Percentiles rank a stretch among this genome's conserved stretches.
Evolutionary conservation across 2,888 invertebrate species (phyloP).

Genomic region (Leucania comma): DNA sequence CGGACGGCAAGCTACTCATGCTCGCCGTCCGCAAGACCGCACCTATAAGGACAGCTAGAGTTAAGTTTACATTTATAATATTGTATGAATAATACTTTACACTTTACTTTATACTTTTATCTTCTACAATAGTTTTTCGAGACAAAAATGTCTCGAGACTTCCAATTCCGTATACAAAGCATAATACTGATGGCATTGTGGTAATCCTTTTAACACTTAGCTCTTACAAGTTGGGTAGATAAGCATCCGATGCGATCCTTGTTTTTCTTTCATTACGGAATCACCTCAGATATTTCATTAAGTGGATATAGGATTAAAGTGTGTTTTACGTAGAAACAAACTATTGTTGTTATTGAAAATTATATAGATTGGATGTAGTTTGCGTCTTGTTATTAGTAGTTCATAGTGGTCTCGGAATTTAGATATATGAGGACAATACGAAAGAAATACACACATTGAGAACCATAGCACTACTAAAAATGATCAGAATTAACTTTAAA

Average conservation of each 20-base stretch:
- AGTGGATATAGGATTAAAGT: conserved; percentile 12
- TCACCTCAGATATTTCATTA: conserved; percentile 49
- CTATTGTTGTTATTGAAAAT: conserved; percentile 2
- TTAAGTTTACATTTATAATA: no score
- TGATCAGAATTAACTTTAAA: no score
- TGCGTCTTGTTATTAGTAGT: no score
- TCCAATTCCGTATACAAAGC: conserved; percentile 37
- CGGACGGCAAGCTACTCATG: no score
- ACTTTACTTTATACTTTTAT: no score
- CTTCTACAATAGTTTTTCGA: conserved; percentile 18
- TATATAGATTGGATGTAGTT: neutral
- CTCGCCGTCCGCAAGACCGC: no score
- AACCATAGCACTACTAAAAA: no score
- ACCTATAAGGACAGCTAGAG: no score
- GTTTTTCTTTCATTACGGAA: conserved; percentile 56
- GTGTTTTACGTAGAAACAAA: conserved; percentile 17
- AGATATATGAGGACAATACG: no score
- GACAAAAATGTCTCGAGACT: neutral
- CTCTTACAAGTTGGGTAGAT: conserved; percentile 31
- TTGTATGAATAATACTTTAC: no score
- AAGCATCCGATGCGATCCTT: conserved; percentile 36
- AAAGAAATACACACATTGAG: no score
- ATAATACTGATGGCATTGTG: conserved; percentile 15
- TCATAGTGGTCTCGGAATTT: no score
- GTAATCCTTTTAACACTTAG: conserved; percentile 54